These are phyloP conservation scores for Galaxias olidus DNA, from an alignment of 2,797 vertebrate genomes.

Conservation along the genomic window DNA sequence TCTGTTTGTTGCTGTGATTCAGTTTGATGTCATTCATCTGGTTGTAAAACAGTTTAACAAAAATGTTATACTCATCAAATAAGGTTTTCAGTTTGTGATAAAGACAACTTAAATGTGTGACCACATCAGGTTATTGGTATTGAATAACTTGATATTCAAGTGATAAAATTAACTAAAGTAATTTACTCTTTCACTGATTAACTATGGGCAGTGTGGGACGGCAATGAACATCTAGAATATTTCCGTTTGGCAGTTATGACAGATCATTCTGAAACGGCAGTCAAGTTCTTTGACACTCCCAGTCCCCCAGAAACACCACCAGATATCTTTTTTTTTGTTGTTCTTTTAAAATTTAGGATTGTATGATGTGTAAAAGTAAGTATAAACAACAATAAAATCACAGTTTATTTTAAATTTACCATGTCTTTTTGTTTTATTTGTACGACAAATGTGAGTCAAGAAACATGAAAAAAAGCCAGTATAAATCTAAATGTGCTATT, in stretches of 20 bases:
- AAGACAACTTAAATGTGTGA: constrained; percentile 19
- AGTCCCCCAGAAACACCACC: constrained; percentile 77
- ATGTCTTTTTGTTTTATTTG: constrained; percentile 60
- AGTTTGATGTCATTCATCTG: constrained; percentile 43
- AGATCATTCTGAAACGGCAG: constrained; percentile 2
- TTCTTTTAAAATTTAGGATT: constrained; percentile 77
- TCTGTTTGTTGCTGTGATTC: constrained; percentile 41
- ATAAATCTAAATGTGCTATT: too few species aligned
- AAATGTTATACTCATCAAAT: constrained; percentile 44
- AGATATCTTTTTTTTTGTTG: constrained; percentile 67
- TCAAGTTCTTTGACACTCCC: constrained; percentile 60
- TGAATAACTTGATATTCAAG: constrained; percentile 24
- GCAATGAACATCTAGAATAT: constrained; percentile 44
- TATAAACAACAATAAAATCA: constrained; percentile 82
- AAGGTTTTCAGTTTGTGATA: constrained; percentile 47
- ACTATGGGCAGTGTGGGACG: constrained; percentile 14
- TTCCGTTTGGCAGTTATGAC: constrained; percentile 48
- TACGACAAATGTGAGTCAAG: not conserved
- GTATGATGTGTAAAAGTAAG: constrained; percentile 82
- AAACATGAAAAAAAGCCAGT: not conserved
- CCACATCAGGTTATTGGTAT: constrained; percentile 38
- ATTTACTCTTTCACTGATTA: constrained; percentile 39
- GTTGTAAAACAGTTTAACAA: constrained; percentile 46
- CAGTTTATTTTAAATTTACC: constrained; percentile 85
- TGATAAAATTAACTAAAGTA: constrained; percentile 28